Conservation (phyloP, 2,888 invertebrate genomes). For the Timema podura region DNA sequence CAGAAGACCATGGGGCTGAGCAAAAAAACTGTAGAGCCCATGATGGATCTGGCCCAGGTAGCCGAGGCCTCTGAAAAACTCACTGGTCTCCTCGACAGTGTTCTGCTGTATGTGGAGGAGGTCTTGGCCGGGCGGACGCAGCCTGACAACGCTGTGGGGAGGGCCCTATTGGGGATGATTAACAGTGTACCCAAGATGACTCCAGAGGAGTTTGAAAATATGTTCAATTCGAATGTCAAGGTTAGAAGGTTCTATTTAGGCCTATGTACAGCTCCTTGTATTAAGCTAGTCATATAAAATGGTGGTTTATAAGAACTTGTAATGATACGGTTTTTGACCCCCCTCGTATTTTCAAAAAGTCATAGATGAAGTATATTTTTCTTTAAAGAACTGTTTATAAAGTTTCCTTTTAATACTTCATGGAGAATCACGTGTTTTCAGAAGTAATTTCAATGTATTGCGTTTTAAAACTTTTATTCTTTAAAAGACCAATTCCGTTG, state of each 20-base stretch:
- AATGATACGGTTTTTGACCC: too few species aligned
- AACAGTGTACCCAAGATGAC: conserved; percentile 89
- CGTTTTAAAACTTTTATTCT: too few species aligned
- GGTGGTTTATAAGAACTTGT: too few species aligned
- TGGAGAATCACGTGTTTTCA: too few species aligned
- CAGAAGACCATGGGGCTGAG: conserved; percentile 70
- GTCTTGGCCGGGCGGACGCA: conserved; percentile 74
- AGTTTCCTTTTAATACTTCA: too few species aligned
- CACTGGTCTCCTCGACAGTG: conserved; percentile 65
- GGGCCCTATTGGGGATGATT: conserved; percentile 84
- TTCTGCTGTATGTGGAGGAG: conserved; percentile 85
- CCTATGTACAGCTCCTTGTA: too few species aligned
- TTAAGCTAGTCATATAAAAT: too few species aligned
- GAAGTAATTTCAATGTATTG: too few species aligned
- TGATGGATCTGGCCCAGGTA: conserved; percentile 74
- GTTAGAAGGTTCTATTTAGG: conserved; percentile 40
- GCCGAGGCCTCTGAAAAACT: conserved; percentile 80
- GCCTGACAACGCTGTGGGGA: conserved; percentile 83
- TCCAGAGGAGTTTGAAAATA: conserved; percentile 84
- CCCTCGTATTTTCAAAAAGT: too few species aligned
- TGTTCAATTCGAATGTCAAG: conserved; percentile 95
- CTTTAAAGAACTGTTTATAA: too few species aligned
- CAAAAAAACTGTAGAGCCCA: conserved; percentile 62
- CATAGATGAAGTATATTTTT: too few species aligned
- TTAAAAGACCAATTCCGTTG: too few species aligned